phyloP scores from a whole-genome alignment of 2,113 vertebrate species.

The Ictidomys tridecemlineatus region DNA sequence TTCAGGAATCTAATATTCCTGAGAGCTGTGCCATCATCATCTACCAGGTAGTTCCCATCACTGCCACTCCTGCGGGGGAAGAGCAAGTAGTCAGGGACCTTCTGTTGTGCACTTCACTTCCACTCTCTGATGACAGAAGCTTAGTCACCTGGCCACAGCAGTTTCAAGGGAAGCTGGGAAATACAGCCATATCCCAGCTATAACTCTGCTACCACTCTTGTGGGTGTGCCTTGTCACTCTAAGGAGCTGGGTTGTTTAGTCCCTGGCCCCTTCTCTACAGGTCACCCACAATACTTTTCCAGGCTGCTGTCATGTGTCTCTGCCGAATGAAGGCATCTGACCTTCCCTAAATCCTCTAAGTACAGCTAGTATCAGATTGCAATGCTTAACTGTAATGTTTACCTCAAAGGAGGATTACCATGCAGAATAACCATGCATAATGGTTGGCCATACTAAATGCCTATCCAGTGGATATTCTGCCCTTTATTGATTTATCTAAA shows the following conservation, averaged over 20 bases:
- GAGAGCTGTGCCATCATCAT: background rate
- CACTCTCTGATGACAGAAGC: too few species aligned
- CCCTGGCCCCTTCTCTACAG: background rate
- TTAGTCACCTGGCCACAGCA: too few species aligned
- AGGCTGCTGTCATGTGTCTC: background rate
- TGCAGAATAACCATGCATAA: too few species aligned
- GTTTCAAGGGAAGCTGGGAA: background rate
- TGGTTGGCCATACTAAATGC: too few species aligned
- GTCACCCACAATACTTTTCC: background rate
- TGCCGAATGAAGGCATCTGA: background rate
- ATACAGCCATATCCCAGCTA: background rate
- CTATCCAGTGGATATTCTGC: too few species aligned
- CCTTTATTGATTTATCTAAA: too few species aligned
- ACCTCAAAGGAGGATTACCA: too few species aligned
- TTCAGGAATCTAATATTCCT: background rate
- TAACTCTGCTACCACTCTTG: background rate
- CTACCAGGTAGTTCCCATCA: background rate
- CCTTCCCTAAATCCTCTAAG: background rate
- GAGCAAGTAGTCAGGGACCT: too few species aligned
- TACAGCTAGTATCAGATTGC: background rate
- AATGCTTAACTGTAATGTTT: too few species aligned
- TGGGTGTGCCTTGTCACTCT: background rate
- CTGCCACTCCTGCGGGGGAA: background rate
- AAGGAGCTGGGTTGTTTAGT: background rate
- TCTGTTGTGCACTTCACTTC: too few species aligned